Conservation (phyloP, 2,113 vertebrate genomes). For the Brevimyrus niger region DNA sequence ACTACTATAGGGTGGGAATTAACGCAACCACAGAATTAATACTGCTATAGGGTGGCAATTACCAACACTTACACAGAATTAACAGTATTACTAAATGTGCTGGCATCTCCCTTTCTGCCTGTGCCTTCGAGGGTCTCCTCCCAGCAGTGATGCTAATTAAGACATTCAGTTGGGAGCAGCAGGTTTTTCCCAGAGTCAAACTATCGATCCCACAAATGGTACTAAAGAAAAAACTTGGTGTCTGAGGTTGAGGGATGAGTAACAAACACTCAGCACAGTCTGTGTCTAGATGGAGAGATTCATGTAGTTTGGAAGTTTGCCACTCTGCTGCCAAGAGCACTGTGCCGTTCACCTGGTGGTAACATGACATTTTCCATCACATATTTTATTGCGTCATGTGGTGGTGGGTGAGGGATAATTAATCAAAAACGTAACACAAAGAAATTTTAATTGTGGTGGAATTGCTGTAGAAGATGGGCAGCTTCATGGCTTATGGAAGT, state of each 20-base stretch:
- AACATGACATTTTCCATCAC: background rate
- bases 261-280: background rate
- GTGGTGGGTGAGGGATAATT: background rate
- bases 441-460: background rate
- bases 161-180: slow-evolving; percentile 54
- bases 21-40: background rate
- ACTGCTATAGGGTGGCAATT: background rate
- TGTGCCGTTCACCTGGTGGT: slow-evolving; percentile 47
- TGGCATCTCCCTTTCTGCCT: slow-evolving; percentile 17
- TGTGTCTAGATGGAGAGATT: background rate
- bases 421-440: background rate
- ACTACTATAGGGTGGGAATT: background rate
- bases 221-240: slow-evolving; percentile 51
- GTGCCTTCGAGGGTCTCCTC: slow-evolving; percentile 23
- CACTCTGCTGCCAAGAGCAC: slow-evolving; percentile 51
- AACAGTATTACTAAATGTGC: background rate
- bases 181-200: slow-evolving; percentile 61
- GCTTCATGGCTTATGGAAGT: background rate
- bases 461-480: background rate
- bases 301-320: slow-evolving; percentile 16
- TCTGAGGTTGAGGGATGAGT: slow-evolving; percentile 49
- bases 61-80: background rate
- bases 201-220: slow-evolving; percentile 46
- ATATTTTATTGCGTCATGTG: background rate
- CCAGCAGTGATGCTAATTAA: slow-evolving; percentile 57